These are phyloP conservation scores for Mamestra brassicae DNA, from an alignment of 2,888 invertebrate species.

Conservation along the genomic window DNA sequence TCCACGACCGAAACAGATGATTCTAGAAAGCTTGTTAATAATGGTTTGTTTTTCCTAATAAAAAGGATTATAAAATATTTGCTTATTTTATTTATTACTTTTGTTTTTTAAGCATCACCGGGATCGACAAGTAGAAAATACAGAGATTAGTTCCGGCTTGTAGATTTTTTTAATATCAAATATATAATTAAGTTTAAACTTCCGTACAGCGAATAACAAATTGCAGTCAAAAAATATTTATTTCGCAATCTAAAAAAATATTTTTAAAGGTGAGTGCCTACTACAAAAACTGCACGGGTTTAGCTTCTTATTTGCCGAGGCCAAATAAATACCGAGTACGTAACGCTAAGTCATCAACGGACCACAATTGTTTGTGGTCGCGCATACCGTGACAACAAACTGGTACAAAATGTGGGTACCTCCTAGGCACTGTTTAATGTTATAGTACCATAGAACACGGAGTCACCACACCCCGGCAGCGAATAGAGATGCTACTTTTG, in stretches of 20 bases:
- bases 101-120: not conserved
- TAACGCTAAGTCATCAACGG: slow-evolving; percentile 47
- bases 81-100: not conserved
- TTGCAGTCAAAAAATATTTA: not conserved
- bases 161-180: not conserved
- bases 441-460: not conserved
- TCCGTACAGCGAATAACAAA: not conserved
- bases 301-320: slow-evolving; percentile 41
- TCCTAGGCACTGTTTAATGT: slow-evolving; percentile 1
- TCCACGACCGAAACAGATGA: not conserved
- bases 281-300: slow-evolving; percentile 19
- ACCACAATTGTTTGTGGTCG: slow-evolving; percentile 60
- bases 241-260: not conserved
- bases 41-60: not conserved
- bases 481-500: too few species aligned
- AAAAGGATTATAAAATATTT: too few species aligned
- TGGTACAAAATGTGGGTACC: slow-evolving; percentile 27
- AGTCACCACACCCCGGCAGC: not conserved
- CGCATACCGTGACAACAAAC: slow-evolving; percentile 51
- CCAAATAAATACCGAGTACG: slow-evolving; percentile 41
- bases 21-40: not conserved
- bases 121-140: not conserved
- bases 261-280: not conserved
- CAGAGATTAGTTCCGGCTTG: not conserved
- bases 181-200: not conserved